Percentiles rank a stretch among this genome's conserved stretches.
phyloP scores from a whole-genome alignment of 2,888 invertebrate genomes.

The Acleris cristana region DNA sequence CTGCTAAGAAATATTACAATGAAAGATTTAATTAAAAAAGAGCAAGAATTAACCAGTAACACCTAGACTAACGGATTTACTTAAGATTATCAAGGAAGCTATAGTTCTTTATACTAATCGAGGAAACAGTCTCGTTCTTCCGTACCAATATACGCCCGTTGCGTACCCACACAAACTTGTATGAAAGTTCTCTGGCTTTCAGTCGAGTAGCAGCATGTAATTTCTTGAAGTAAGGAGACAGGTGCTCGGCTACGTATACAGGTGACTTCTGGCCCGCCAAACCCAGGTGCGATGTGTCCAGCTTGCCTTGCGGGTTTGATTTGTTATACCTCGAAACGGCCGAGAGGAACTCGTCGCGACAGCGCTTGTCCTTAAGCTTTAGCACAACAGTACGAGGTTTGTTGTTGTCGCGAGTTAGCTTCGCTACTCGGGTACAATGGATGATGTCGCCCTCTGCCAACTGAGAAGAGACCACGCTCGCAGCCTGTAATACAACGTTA shows the following conservation, averaged over 20 bases:
- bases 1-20: too few species aligned
- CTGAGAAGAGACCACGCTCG: background rate
- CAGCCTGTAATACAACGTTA: background rate
- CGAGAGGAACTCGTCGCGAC: constrained; percentile 11
- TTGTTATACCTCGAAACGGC: constrained; percentile 1
- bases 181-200: too few species aligned
- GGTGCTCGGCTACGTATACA: constrained; percentile 8
- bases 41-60: too few species aligned
- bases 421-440: constrained; percentile 9
- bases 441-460: background rate
- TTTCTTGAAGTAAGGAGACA: background rate
- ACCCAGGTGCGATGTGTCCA: background rate
- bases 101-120: too few species aligned
- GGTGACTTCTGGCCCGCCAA: background rate
- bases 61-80: too few species aligned
- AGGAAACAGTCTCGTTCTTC: too few species aligned
- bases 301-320: background rate
- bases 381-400: constrained; percentile 9
- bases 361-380: background rate
- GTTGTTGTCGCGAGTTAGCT: constrained; percentile 4
- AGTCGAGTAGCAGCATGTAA: too few species aligned
- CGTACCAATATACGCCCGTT: too few species aligned
- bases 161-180: too few species aligned
- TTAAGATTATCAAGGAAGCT: too few species aligned
- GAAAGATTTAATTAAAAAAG: too few species aligned